Evolutionary conservation across 2,113 vertebrate genomes (phyloP).

Genomic region (Notarius lentiginosus): DNA sequence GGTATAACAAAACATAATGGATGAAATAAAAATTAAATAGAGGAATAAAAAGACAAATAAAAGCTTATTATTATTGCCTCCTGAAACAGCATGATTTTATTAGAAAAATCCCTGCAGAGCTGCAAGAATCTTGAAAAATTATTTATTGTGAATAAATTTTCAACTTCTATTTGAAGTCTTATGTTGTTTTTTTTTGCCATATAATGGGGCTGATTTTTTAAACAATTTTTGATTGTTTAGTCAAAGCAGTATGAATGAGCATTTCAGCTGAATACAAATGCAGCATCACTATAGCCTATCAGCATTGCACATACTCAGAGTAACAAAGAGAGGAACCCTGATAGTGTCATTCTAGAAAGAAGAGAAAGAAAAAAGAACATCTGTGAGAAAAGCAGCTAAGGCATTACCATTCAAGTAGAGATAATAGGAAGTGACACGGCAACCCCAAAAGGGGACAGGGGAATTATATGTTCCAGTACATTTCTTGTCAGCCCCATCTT

Average conservation of each 20-base stretch:
- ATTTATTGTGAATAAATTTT: background rate
- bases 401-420: conserved; percentile 42
- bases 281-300: background rate
- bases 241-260: background rate
- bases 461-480: conserved; percentile 39
- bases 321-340: background rate
- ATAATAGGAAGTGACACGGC: conserved; percentile 42
- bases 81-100: conserved; percentile 51
- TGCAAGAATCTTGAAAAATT: conserved; percentile 13
- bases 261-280: conserved; percentile 1
- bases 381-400: background rate
- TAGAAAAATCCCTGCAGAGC: conserved; percentile 28
- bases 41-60: conserved; percentile 33
- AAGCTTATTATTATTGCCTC: conserved; percentile 28
- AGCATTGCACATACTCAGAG: conserved; percentile 13
- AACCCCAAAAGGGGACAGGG: conserved; percentile 34
- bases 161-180: background rate
- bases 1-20: conserved; percentile 37
- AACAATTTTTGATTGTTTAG: background rate
- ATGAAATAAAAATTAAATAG: conserved; percentile 43
- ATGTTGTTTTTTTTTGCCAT: background rate
- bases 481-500: conserved; percentile 7
- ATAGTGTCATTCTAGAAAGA: background rate
- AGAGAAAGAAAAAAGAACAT: background rate
- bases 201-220: background rate